These are phyloP conservation scores for Scaptomyza caliginosa DNA, from an alignment of 2,888 invertebrate species.

Conservation along the genomic window DNA sequence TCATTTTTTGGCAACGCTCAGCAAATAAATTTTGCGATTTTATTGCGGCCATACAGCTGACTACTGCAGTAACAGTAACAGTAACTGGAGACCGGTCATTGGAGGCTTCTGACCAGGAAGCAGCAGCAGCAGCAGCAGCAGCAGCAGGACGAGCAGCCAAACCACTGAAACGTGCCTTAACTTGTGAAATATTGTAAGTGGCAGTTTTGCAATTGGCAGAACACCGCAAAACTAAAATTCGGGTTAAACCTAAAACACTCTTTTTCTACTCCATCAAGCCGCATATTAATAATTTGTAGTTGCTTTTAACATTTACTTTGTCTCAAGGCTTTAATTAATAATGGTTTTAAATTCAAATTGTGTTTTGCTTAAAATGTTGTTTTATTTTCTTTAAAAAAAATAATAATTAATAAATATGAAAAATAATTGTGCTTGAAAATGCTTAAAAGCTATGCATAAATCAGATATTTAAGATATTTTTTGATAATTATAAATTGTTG, in stretches of 20 bases:
- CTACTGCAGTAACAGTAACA: constrained; percentile 51
- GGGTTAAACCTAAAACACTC: constrained; percentile 7
- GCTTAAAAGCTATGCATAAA: no score
- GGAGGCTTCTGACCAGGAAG: constrained; percentile 1
- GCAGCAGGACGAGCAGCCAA: constrained; percentile 32
- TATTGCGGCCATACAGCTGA: constrained; percentile 66
- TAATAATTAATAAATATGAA: neutral
- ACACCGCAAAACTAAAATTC: constrained; percentile 4
- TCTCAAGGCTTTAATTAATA: neutral
- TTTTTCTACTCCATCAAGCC: neutral
- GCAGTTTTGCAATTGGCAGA: constrained; percentile 64
- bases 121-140: neutral
- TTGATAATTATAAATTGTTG: no score
- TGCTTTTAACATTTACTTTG: neutral
- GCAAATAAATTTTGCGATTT: constrained; percentile 71
- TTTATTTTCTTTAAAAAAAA: neutral
- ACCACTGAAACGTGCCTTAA: constrained; percentile 77
- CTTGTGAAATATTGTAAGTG: constrained; percentile 71
- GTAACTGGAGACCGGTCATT: constrained; percentile 23
- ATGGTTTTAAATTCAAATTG: neutral
- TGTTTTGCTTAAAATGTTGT: no score
- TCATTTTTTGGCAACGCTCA: constrained; percentile 47
- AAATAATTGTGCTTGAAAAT: neutral
- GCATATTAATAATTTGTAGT: neutral
- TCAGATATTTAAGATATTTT: no score